Percentiles rank a stretch among this genome's conserved stretches.
Conservation (phyloP, 2,888 invertebrate species). For the Oscheius myriophilus region DNA sequence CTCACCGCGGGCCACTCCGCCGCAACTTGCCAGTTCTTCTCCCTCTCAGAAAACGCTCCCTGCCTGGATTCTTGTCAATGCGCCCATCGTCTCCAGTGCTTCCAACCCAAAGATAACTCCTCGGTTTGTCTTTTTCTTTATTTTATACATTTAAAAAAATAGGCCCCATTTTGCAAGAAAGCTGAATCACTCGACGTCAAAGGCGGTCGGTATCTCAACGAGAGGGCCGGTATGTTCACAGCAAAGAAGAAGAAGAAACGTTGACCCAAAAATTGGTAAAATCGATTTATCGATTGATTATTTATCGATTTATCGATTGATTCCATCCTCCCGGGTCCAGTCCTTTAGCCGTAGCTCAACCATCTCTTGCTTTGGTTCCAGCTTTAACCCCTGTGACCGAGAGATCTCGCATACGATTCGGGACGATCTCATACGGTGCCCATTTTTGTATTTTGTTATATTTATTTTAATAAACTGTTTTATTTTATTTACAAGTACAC, state of each 20-base stretch:
- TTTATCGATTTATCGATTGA: too few relatives aligned
- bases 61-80: conserved; percentile 31
- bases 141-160: background rate
- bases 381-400: too few relatives aligned
- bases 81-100: conserved; percentile 19
- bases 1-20: background rate
- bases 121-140: conserved; percentile 10
- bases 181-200: conserved; percentile 22
- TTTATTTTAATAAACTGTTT: too few relatives aligned
- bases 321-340: too few relatives aligned
- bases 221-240: conserved; percentile 20
- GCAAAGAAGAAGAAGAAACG: conserved; percentile 15
- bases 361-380: too few relatives aligned
- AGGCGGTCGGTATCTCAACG: conserved; percentile 17
- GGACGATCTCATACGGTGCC: too few relatives aligned
- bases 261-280: too few relatives aligned
- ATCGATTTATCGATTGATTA: too few relatives aligned
- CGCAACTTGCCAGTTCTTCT: conserved; percentile 17
- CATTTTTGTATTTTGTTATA: too few relatives aligned
- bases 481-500: too few relatives aligned
- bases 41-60: conserved; percentile 7
- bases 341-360: too few relatives aligned
- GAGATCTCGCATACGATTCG: too few relatives aligned
- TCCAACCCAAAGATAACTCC: conserved; percentile 23
- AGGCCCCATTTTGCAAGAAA: conserved; percentile 26